A percentile compares a stretch with the other conserved stretches of the same genome.
phyloP scores from a whole-genome alignment of 2,113 vertebrate genomes.

The Corapipo altera region DNA sequence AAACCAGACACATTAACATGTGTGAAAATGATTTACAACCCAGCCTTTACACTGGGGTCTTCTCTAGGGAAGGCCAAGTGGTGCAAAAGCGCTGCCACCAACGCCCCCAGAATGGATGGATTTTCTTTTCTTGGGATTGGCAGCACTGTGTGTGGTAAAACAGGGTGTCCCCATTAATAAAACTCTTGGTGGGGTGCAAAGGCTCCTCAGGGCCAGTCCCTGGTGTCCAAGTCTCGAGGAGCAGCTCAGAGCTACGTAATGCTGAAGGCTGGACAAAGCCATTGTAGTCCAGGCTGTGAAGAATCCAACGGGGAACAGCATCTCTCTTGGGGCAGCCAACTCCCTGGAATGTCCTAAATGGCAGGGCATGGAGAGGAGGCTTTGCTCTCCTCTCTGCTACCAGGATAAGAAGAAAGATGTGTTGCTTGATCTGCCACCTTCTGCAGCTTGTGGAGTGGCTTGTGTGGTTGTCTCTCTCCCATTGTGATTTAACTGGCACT shows the following conservation, averaged over 20 bases:
- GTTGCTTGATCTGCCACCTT: not conserved
- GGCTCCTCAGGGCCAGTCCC: accelerated
- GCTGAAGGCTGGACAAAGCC: not conserved
- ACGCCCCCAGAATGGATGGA: too few relatives aligned
- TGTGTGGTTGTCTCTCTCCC: not conserved
- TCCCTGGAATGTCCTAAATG: not conserved
- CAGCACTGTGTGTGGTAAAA: not conserved
- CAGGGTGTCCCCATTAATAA: too few relatives aligned
- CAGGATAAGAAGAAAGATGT: accelerated
- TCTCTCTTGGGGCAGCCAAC: not conserved
- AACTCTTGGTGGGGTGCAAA: not conserved
- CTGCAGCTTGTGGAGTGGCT: not conserved
- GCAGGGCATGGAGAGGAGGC: not conserved
- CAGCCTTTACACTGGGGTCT: not conserved
- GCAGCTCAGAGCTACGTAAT: not conserved
- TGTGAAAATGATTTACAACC: not conserved
- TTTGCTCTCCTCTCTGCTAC: not conserved
- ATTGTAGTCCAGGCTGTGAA: not conserved
- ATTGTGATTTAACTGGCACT: not conserved
- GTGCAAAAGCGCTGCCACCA: not conserved
- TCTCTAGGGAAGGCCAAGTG: not conserved
- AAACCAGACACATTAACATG: not conserved
- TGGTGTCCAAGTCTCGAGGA: not conserved
- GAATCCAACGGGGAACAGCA: not conserved
- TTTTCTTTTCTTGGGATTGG: not conserved